Evolutionary conservation across 2,113 vertebrate genomes (phyloP), one percentile per base, ranked within the genome.

Genomic region (Centrocercus urophasianus): DNA sequence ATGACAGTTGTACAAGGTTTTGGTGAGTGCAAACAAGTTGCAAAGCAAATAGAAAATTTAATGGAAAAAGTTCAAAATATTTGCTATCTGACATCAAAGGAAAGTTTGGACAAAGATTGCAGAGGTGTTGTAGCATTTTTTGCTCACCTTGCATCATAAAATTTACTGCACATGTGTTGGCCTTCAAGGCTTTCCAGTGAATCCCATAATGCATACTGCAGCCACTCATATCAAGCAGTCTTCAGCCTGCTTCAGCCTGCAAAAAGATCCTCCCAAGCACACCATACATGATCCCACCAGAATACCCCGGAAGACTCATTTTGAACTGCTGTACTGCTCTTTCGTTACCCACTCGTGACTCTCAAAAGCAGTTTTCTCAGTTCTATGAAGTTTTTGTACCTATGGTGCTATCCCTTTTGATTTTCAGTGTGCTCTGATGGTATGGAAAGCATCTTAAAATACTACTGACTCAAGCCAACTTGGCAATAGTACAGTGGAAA

Each of bases 401-500:
- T 52, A 56, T 56, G 61, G 34, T 63, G 48, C 52, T 28, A 6
- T 70, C 81, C 36, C 71, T 63, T 86, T 72, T 93, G 80, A 93
- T 57, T 47, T 42, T 71, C 75, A 67, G 1, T 11, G 43, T 81
- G 73, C 83, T 61, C 71, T 50, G 71, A 87, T 2, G 13, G 70
- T 80, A 93, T 1, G 74, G 86, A 94, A 93, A 87, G 79, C 66
- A 73, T 91, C 48, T 78, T 84, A 89, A 94, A 89, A 95, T 92
- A 90, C 43, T 70, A 72, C n/a, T 34, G 56, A 36, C 54, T 83
- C 34, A 85, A 50, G 43, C 27, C 71, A 95, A 7, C 52, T 85
- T 96, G 95, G 87, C 93, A 90, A 54, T 36, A 87, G n/a, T 34
- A 79, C 45, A 73, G 50, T 93, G 93, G 88, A 94, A 95, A 95